Base-by-base conservation (phyloP, 2,113 vertebrate genomes). In the Edolisoma coerulescens region DNA sequence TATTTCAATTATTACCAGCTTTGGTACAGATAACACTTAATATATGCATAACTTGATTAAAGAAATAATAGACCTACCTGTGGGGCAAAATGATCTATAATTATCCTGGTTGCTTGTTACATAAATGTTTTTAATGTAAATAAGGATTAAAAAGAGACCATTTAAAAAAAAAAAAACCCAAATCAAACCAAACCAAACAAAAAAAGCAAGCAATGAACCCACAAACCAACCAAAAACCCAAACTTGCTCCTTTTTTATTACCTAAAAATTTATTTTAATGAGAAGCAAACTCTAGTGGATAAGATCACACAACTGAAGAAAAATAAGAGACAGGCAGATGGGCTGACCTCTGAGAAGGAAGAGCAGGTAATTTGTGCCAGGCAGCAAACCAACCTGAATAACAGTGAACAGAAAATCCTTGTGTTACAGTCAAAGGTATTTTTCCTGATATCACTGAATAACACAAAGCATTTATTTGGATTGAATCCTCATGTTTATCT, bases 21-120 rank as follows among this genome's bases (percentile, higher is more conserved):
- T 94, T 69, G 60, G 20, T 83, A 59, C 28, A 73, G 82, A 54
- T 79, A 92, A 54, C 17, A 60, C 35, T 67, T 92, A 89, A 86
- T 89, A 70, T 42, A 90, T 96, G 70, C 82, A 79, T 84, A 90
- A 87, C 54, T 84, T 96, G 78, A 96, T 93, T 85, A 96, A 95
- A 96, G 47, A 87, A 91, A 84, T 84, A 92, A 91, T 93, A 95
- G 59, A 77, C 22, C 15, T 84, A 64, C 50, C 70, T 92, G 63
- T 79, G 50, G 49, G 89, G n/a, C 76, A 91, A 96, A 95, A 85
- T 93, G 5, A 87, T 89, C 61, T 80, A 35, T 91, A 93, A 89
- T 95, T 94, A 87, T 65, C 52, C 27, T 52, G 20, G 37, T 41
- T 95, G 70, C 75, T 84, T 94, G n/a, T 87, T 91, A 79, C 61